Conservation (phyloP, 1,140 invertebrate genomes). For the Anagrus nilaparvatae region DNA sequence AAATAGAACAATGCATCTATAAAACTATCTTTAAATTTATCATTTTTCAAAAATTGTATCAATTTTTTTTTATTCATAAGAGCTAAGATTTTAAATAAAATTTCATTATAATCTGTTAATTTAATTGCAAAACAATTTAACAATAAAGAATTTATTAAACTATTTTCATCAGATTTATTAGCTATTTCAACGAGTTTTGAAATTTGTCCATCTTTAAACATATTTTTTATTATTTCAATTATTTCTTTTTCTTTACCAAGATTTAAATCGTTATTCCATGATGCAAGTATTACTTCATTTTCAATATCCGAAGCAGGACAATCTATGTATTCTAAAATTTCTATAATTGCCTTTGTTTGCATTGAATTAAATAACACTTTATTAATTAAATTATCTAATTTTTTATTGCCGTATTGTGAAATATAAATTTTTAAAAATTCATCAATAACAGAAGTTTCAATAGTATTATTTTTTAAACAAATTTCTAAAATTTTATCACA, state of each 20-base stretch:
- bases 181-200: conserved; percentile 22
- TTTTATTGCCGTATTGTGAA: conserved; percentile 23
- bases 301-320: conserved; percentile 22
- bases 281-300: conserved; percentile 25
- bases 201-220: conserved; percentile 30
- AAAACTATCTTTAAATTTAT: conserved; percentile 40
- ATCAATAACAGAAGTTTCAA: conserved; percentile 24
- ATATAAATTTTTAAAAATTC: conserved; percentile 28
- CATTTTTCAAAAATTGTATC: conserved; percentile 37
- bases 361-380: conserved; percentile 21
- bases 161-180: conserved; percentile 23
- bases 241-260: conserved; percentile 27
- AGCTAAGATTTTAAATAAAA: conserved; percentile 42
- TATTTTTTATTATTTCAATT: conserved; percentile 25
- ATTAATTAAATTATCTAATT: conserved; percentile 26
- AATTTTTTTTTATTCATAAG: conserved; percentile 36
- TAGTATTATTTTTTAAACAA: conserved; percentile 24
- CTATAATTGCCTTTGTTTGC: conserved; percentile 23
- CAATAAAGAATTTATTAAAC: conserved; percentile 36
- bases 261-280: conserved; percentile 32
- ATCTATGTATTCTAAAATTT: conserved; percentile 23
- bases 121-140: conserved; percentile 35
- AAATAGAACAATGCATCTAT: conserved; percentile 47
- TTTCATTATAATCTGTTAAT: conserved; percentile 36
- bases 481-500: conserved; percentile 32